phyloP scores from a whole-genome alignment of 2,113 vertebrate species.

The Montifringilla adamsi region DNA sequence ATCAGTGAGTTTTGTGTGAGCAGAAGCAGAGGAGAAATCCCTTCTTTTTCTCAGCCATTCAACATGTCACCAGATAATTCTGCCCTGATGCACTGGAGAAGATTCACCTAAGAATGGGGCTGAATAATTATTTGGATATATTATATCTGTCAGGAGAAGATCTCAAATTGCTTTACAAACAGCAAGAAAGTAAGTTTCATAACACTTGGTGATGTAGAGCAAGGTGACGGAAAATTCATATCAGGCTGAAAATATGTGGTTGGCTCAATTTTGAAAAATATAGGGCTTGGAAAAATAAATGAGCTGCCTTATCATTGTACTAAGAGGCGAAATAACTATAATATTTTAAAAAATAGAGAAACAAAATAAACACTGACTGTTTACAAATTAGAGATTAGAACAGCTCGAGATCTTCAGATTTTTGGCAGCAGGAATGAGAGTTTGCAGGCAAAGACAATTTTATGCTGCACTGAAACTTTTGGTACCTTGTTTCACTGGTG shows the following conservation, averaged over 20 bases:
- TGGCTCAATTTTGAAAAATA: background rate
- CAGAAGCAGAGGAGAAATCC: background rate
- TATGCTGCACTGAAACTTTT: background rate
- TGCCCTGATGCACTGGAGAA: background rate
- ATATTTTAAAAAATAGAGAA: background rate
- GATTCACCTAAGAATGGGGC: background rate
- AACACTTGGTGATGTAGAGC: background rate
- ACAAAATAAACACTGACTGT: background rate
- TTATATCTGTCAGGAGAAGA: background rate
- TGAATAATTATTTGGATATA: background rate
- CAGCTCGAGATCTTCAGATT: background rate
- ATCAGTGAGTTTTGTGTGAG: background rate
- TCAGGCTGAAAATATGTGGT: background rate
- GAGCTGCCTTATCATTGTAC: background rate
- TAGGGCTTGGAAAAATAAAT: background rate
- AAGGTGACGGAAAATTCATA: background rate
- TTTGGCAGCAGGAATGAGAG: background rate
- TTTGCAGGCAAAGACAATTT: background rate
- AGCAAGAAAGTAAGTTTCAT: background rate
- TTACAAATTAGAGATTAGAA: background rate
- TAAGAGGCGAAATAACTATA: background rate
- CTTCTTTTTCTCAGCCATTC: background rate
- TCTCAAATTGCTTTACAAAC: background rate
- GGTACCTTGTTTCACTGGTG: background rate
- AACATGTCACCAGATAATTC: background rate